A percentile compares a stretch with the other conserved stretches of the same genome.
These are phyloP conservation scores for Dysmachus trigonus DNA, from an alignment of 2,888 invertebrate species.

Conservation along the genomic window DNA sequence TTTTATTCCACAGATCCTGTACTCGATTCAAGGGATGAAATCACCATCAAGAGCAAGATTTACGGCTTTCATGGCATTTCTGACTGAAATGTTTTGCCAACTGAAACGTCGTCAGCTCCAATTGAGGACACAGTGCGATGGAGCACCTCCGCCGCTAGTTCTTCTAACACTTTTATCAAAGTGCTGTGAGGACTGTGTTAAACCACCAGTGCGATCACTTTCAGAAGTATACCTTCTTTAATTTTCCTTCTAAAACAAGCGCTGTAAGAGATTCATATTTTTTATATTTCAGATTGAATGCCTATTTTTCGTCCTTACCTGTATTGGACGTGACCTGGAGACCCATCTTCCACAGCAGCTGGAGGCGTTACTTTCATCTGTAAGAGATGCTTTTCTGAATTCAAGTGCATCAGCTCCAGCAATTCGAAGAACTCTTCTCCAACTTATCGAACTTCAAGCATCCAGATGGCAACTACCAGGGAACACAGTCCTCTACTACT, in stretches of 20 bases:
- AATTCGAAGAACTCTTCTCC: conserved; percentile 84
- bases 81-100: conserved; percentile 91
- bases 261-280: neutral
- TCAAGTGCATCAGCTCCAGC: conserved; percentile 76
- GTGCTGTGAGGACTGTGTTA: conserved; percentile 88
- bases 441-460: conserved; percentile 89
- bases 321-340: conserved; percentile 88
- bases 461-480: conserved; percentile 91
- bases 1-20: conserved; percentile 56
- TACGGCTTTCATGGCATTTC: conserved; percentile 88
- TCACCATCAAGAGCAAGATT: conserved; percentile 72
- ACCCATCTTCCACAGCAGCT: conserved; percentile 81
- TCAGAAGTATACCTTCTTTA: conserved; percentile 81
- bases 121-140: conserved; percentile 67
- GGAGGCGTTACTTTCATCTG: conserved; percentile 79
- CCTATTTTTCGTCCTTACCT: conserved; percentile 87
- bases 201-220: conserved; percentile 81
- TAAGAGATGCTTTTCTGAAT: conserved; percentile 86
- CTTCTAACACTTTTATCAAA: conserved; percentile 85
- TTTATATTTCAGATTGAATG: conserved; percentile 77
- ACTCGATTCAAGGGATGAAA: conserved; percentile 66
- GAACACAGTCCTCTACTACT: conserved; percentile 89
- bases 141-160: conserved; percentile 76
- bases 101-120: conserved; percentile 74
- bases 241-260: neutral